Percentiles rank a stretch among this genome's conserved stretches.
phyloP scores from a whole-genome alignment of 2,888 invertebrate genomes.

The Galerucella calmariensis region DNA sequence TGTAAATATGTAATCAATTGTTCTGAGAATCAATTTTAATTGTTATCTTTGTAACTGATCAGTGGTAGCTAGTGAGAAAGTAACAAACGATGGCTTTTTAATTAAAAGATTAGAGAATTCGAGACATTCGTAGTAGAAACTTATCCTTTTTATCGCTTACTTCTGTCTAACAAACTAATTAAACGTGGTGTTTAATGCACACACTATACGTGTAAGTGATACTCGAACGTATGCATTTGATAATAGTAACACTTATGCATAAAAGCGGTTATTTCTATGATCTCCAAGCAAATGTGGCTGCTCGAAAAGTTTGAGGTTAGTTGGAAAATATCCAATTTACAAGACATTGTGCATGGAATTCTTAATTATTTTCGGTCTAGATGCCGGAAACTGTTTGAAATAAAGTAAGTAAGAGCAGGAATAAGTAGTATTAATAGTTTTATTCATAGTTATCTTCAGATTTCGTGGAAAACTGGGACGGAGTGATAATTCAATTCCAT shows the following conservation, averaged over 20 bases:
- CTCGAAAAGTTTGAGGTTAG: conserved; percentile 38
- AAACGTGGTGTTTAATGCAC: conserved; percentile 6
- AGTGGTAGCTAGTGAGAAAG: not conserved
- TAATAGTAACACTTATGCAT: conserved; percentile 29
- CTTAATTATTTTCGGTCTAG: not conserved
- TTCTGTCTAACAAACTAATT: not conserved
- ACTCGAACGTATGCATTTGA: conserved; percentile 25
- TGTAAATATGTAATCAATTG: not conserved
- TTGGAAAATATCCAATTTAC: conserved; percentile 44
- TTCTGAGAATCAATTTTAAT: not conserved
- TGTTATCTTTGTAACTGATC: not conserved
- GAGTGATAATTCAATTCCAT: too few species aligned
- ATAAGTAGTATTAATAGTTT: too few species aligned
- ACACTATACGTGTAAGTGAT: conserved; percentile 21
- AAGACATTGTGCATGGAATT: conserved; percentile 44
- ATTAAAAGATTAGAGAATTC: conserved; percentile 2
- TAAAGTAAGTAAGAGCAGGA: not conserved
- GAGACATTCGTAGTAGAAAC: not conserved
- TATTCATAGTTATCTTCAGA: too few species aligned
- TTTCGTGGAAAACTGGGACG: too few species aligned
- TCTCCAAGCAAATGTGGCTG: conserved; percentile 14
- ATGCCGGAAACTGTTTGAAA: not conserved
- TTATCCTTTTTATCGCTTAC: not conserved
- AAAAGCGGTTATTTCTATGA: conserved; percentile 32
- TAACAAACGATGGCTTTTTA: not conserved